A percentile compares a stretch with the other conserved stretches of the same genome.
These are phyloP conservation scores for Dallia pectoralis DNA, from an alignment of 2,797 vertebrate genomes.

Conservation along the genomic window DNA sequence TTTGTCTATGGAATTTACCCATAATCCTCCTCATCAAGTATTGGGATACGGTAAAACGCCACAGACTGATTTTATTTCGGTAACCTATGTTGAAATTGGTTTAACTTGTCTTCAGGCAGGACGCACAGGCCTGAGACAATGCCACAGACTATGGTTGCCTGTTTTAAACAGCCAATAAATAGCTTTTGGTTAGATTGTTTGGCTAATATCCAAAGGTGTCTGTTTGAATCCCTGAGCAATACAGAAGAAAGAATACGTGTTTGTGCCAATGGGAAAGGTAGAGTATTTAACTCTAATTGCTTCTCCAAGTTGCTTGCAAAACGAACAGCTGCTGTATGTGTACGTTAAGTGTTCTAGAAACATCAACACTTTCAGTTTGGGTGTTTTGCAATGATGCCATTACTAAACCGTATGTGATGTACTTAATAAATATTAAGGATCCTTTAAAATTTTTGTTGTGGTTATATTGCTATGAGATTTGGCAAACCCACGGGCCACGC, in stretches of 20 bases:
- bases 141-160: too few relatives aligned
- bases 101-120: slow-evolving; percentile 24
- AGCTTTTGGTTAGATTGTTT: too few relatives aligned
- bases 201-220: too few relatives aligned
- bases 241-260: too few relatives aligned
- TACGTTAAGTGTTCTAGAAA: not conserved
- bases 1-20: slow-evolving; percentile 33
- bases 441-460: not conserved
- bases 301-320: too few relatives aligned
- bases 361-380: not conserved
- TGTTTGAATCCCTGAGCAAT: too few relatives aligned
- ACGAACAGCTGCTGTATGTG: too few relatives aligned
- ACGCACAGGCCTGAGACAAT: not conserved
- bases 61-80: slow-evolving; percentile 31
- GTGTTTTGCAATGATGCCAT: not conserved
- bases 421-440: not conserved
- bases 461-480: not conserved
- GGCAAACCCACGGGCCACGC: not conserved
- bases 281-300: too few relatives aligned
- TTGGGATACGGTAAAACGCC: slow-evolving; percentile 29
- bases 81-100: slow-evolving; percentile 37
- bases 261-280: too few relatives aligned
- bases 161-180: too few relatives aligned
- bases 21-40: slow-evolving; percentile 39
- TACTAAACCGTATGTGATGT: not conserved